Conservation (phyloP, 2,113 vertebrate genomes). For the Cryptomyrus ogoouensis region DNA sequence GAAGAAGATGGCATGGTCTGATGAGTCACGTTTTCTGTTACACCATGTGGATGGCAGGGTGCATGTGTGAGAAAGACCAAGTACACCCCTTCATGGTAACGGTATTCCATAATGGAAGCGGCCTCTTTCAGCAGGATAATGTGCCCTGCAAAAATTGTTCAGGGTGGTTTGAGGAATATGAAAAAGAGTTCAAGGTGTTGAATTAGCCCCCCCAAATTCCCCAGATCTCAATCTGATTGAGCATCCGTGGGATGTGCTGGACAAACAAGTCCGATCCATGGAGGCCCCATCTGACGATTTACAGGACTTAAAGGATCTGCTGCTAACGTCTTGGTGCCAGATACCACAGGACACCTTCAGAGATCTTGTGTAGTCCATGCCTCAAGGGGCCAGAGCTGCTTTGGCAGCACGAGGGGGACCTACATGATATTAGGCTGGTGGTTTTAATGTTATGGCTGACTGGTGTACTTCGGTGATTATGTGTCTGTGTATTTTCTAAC, state of each 20-base stretch:
- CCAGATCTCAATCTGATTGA: too few species aligned
- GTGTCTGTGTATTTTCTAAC: neutral
- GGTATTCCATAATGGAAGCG: too few species aligned
- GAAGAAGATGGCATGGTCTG: too few species aligned
- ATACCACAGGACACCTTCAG: neutral
- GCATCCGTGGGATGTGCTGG: neutral
- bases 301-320: neutral
- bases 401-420: neutral
- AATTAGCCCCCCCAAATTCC: too few species aligned
- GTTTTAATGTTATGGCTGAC: neutral
- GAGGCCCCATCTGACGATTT: neutral
- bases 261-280: neutral
- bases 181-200: too few species aligned
- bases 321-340: neutral
- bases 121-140: too few species aligned
- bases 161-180: too few species aligned
- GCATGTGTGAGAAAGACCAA: too few species aligned
- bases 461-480: neutral
- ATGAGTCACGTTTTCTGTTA: too few species aligned
- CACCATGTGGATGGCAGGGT: too few species aligned
- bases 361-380: neutral
- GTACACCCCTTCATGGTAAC: too few species aligned
- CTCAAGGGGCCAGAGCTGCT: neutral
- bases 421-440: neutral
- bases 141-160: too few species aligned